Conservation (phyloP, 2,888 invertebrate genomes). For the Plutella xylostella region DNA sequence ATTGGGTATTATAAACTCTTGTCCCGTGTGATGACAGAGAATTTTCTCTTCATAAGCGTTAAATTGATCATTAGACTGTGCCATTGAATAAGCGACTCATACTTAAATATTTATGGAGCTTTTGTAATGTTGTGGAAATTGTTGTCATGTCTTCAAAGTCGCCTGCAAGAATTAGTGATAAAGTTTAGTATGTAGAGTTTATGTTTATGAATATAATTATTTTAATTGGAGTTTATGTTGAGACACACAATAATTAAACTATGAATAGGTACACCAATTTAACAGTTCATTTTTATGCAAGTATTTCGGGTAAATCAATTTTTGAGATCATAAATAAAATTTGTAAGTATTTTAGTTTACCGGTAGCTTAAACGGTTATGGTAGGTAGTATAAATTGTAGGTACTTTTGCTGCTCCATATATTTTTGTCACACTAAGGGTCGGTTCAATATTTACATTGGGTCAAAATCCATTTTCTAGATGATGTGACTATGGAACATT, state of each 20-base stretch:
- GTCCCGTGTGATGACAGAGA: slow-evolving; percentile 57
- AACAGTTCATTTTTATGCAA: background rate
- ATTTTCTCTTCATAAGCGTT: slow-evolving; percentile 66
- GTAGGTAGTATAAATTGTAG: background rate
- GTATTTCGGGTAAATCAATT: background rate
- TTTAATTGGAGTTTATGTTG: background rate
- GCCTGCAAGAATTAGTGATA: background rate
- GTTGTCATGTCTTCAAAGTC: background rate
- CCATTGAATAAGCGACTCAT: slow-evolving; percentile 45
- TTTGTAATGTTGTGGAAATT: background rate
- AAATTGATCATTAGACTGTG: slow-evolving; percentile 59
- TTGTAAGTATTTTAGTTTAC: background rate
- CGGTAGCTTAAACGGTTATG: background rate
- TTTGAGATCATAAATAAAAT: background rate
- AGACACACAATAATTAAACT: background rate
- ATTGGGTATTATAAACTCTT: slow-evolving; percentile 61
- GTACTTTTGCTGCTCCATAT: background rate
- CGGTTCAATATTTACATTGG: background rate
- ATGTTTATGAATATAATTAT: background rate
- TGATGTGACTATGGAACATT: background rate
- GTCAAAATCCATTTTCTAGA: background rate
- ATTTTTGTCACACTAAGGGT: background rate
- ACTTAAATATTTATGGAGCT: slow-evolving; percentile 11
- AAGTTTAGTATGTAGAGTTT: background rate
- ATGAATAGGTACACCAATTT: background rate